These are phyloP conservation scores for Plagodis dolabraria DNA, from an alignment of 2,888 invertebrate species.

Conservation along the genomic window DNA sequence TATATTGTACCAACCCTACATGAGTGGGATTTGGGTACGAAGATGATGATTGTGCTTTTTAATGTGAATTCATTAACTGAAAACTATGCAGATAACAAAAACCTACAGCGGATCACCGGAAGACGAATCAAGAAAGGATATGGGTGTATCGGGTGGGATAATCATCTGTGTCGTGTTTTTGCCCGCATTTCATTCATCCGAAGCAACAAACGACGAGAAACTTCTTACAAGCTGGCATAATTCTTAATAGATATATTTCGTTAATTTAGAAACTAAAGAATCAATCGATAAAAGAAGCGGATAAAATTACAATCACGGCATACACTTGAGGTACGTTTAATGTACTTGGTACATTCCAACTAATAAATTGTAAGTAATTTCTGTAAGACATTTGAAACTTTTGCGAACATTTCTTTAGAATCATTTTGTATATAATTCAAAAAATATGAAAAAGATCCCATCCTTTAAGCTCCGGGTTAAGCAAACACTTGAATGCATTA, in stretches of 20 bases:
- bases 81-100: slow-evolving; percentile 20
- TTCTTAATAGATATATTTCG: no score
- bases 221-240: background rate
- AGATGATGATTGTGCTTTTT: no score
- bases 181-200: slow-evolving; percentile 43
- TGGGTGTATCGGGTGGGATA: slow-evolving; percentile 51
- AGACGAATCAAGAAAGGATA: slow-evolving; percentile 54
- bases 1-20: no score
- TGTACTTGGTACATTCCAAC: no score
- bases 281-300: no score
- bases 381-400: background rate
- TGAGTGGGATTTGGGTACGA: no score
- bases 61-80: slow-evolving; percentile 15
- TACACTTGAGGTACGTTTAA: no score
- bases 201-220: slow-evolving; percentile 5
- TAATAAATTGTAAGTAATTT: slow-evolving; percentile 5
- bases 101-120: slow-evolving; percentile 45
- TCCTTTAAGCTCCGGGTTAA: slow-evolving; percentile 38
- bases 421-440: slow-evolving; percentile 11
- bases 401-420: slow-evolving; percentile 3
- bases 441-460: slow-evolving; percentile 17
- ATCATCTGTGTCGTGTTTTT: slow-evolving; percentile 49
- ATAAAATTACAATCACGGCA: no score
- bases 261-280: no score
- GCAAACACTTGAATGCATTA: slow-evolving; percentile 69